Base-by-base conservation (phyloP, 2,888 invertebrate species). In the Harpalus rufipes region DNA sequence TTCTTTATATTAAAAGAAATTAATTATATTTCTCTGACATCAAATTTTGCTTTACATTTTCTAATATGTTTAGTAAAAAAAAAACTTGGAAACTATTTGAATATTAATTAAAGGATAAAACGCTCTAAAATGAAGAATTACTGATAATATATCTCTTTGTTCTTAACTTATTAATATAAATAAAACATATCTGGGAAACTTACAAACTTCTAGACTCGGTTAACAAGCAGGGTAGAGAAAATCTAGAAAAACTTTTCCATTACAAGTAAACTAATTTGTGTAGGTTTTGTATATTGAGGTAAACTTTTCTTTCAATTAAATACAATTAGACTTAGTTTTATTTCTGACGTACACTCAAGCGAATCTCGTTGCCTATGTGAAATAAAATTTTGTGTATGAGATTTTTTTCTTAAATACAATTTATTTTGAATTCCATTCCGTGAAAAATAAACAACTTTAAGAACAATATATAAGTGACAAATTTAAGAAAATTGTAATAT, bases 221-320 rank as follows among this genome's bases (percentile, higher is more conserved):
- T 68, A 32, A 21, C 14, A 68, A 68, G 7, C 32, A 39, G 32
- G 25, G n/a, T 68, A 41, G 68, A 68, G 6, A 39, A 68, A 68
- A 68, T 68, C 68, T 25, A 14, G 25, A 32, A 39, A 32, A 68
- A 68, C 68, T 68, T 68, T 68, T 68, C n/a, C 68, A 68, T 68
- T 68, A 39, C 12, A 68, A 68, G 68, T 68, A 68, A 32, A 68
- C 32, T 68, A 68, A 68, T 68, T 32, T 68, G 12, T 68, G 12
- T 68, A 39, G 39, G 39, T 68, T 68, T 39, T 63, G 25, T 63
- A 68, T 39, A 68, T 68, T 39, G 68, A 68, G 0, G 25, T 14
- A 65, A 65, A 32, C 25, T 65, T 18, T 61, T 61, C 18, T 18
- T 8, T 63, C 25, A 41, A 68, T 68, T 68, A 63, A 25, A 63